Base-by-base conservation (phyloP, 2,113 vertebrate species). In the Saccopteryx leptura region DNA sequence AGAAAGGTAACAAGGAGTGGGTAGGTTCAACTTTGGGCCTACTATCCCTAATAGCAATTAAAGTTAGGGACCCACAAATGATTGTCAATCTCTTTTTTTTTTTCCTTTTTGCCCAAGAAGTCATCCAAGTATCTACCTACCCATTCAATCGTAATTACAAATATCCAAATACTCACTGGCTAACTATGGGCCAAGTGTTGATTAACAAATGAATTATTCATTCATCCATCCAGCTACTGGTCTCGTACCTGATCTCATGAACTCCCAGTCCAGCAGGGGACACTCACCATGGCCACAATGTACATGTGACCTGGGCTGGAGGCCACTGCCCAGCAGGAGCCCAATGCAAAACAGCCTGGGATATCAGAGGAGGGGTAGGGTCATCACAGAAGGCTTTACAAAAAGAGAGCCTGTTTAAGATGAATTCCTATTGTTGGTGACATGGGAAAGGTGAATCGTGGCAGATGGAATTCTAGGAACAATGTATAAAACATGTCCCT, bases 61-160 rank as follows among this genome's bases (percentile, higher is more conserved):
- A 61, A 95, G 65, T 68, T 74, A 84, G 69, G 58, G 46, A 89
- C 26, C 24, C 91, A 91, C 15, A 81, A 91, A 63, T 91, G 48
- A 93, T 3, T 75, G 28, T 86, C 31, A 68, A 74, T 6, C 39
- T 78, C 61, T 91, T 91, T 72, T 74, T 26, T 26, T 74, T 39
- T 13, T 65, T 81, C 56, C 89, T 89, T 72, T 87, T 93, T 88
- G 50, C 50, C 87, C 81, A 80, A 93, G 65, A 90, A 87, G 9
- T 54, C 66, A 85, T 15, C 15, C 21, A 85, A 69, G 82, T 52
- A 91, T 15, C 39, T 65, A 65, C 2, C 39, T 87, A 68, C 10
- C 17, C 26, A 90, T 75, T 52, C 39, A 87, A 58, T 58, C 19
- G 3, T 90, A 76, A 90, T 56, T 79, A 86, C 18, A 82, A 61